Conservation (phyloP, 2,797 vertebrate genomes). For the Melanotaenia maccullochi region DNA sequence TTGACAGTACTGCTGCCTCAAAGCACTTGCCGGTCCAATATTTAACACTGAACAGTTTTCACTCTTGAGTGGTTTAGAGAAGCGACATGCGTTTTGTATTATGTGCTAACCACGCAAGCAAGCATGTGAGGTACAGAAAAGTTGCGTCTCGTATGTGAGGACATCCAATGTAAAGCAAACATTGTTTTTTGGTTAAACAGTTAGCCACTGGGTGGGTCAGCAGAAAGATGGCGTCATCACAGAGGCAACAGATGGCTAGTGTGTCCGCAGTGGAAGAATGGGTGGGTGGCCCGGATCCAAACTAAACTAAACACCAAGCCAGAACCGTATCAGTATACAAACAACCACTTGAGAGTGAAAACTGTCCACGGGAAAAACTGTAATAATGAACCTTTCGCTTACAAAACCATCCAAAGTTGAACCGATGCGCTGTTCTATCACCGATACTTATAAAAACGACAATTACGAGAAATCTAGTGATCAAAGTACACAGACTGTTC, state of each 20-base stretch:
- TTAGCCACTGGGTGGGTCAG: constrained; percentile 76
- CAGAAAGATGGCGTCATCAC: constrained; percentile 85
- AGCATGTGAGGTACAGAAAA: constrained; percentile 1
- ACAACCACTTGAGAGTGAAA: not conserved
- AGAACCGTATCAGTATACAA: not conserved
- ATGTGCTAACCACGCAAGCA: too few relatives aligned
- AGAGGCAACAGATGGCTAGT: constrained; percentile 85
- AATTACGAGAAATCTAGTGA: not conserved
- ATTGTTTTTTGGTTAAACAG: constrained; percentile 47
- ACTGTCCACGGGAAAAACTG: not conserved
- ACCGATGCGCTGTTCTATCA: too few relatives aligned
- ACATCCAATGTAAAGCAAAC: constrained; percentile 47
- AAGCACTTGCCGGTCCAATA: too few relatives aligned
- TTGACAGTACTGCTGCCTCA: too few relatives aligned
- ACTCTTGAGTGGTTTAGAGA: not conserved
- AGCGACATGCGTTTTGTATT: not conserved
- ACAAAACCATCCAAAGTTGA: not conserved
- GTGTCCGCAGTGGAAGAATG: constrained; percentile 78
- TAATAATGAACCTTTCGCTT: not conserved
- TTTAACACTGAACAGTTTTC: not conserved
- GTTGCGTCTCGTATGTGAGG: constrained; percentile 23
- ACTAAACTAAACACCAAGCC: constrained; percentile 27
- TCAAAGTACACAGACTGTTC: rapidly evolving
- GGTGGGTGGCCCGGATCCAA: constrained; percentile 68
- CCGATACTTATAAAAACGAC: not conserved